Evolutionary conservation across 1,140 invertebrate genomes (phyloP), one percentile per base, ranked within the genome.

Genomic region (Araneus ventricosus): DNA sequence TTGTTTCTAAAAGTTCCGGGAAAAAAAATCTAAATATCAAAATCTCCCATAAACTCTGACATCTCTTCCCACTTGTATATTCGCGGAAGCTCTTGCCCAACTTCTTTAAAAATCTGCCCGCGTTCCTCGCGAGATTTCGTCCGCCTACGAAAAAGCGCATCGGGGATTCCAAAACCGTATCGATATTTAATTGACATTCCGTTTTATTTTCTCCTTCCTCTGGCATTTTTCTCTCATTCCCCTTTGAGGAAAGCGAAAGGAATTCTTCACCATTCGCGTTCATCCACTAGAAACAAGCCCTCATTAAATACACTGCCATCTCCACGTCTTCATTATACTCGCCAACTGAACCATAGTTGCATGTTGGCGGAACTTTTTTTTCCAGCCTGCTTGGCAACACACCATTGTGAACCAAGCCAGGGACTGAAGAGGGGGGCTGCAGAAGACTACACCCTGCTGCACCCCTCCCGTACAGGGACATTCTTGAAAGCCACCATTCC

Each of bases 151-250:
- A 75, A 37, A 75, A 75, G 67, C 14, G 67, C 70, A 75, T 34
- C 30, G 70, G 30, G 30, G 30, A 37, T 75, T 34, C 30, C 30
- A 75, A 75, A 75, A 75, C 70, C 70, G 70, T 75, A 75, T 75
- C 70, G 70, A 75, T 75, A 75, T 75, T 75, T 75, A 75, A 75
- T 75, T 75, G 70, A 75, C 30, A 75, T 75, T 34, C 70, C 70
- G 70, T 34, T 75, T 34, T 75, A 34, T 34, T 75, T 75, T 37
- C 30, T 37, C 20, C 20, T 75, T 37, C 70, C 30, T 34, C 30
- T 34, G 30, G 30, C 30, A 75, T 37, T 34, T 14, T 30, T 75
- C 70, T 27, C n/a, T 63, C 70, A 20, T 34, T 34, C 10, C 27
- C 63, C 17, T 75, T 34, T 37, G 30, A 30, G 70, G 70, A 34